Base-by-base conservation (phyloP, 2,113 vertebrate species). In the Colinus virginianus region DNA sequence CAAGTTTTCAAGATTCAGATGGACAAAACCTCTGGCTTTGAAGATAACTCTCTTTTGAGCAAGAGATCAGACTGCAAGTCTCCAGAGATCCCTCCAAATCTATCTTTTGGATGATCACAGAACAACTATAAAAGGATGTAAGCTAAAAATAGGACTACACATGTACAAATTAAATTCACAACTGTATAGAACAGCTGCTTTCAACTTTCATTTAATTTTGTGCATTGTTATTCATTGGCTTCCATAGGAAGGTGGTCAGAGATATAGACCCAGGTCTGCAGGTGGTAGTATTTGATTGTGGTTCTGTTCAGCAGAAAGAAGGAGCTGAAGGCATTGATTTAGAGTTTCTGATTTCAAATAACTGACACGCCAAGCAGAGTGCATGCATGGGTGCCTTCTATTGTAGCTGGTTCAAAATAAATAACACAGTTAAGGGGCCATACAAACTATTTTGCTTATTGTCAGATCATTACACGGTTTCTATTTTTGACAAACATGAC, bases 251-350 rank as follows among this genome's bases (percentile, higher is more conserved):
- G 38, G 46, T 71, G 43, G 46, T 7, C 28, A 71, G 84, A 94
- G 87, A 83, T 80, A 30, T 20, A 78, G 71, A 25, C 6, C 69
- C 20, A 14, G 32, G 76, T 83, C 95, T 94, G 84, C 84, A 94
- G 90, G 81, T 94, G 91, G 82, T 86, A 86, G 56, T 64, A 68
- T 87, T 88, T 87, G 64, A 75, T 94, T 93, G 76, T 91, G 64
- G 18, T 90, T 45, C 45, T 79, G 53, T 83, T 84, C 22, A 91
- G 36, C 18, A 48, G 56, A 48, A 91, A 45, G 45, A 25, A 80
- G 34, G 15, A 93, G 14, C 18, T 67, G 83, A 75, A 61, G 23
- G 13, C 40, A 90, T 49, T 83, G 87, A 77, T 88, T 86, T 81
- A 68, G 30, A 22, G n/a, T 80, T 88, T 80, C 61, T 84, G 48